Conservation (phyloP, 2,888 invertebrate genomes). For the Habroteleia sp. region DNA sequence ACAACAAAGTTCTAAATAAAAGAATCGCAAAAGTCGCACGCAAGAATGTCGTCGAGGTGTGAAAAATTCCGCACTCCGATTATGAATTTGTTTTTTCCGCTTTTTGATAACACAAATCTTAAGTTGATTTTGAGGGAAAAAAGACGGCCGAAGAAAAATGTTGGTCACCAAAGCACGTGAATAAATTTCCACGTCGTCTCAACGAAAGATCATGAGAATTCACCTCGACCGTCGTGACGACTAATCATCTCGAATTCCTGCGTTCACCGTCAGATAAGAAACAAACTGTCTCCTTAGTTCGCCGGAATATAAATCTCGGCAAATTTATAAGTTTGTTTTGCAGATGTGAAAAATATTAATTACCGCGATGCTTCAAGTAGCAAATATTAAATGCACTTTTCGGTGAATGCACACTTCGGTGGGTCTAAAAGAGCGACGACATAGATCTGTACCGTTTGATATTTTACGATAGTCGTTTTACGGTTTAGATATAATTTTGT, state of each 20-base stretch:
- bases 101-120: neutral
- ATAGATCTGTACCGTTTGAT: too few relatives aligned
- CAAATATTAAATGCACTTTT: slow-evolving; percentile 10
- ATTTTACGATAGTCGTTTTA: too few relatives aligned
- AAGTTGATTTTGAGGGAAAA: slow-evolving; percentile 13
- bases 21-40: neutral
- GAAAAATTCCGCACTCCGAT: slow-evolving; percentile 17
- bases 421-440: too few relatives aligned
- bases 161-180: slow-evolving; percentile 64
- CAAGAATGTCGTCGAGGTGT: slow-evolving; percentile 29
- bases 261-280: slow-evolving; percentile 71
- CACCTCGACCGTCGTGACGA: slow-evolving; percentile 70
- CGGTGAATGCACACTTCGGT: too few relatives aligned
- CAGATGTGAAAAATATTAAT: slow-evolving; percentile 58
- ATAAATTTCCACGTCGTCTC: slow-evolving; percentile 60
- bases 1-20: slow-evolving; percentile 13
- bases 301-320: slow-evolving; percentile 45
- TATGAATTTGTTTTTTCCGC: neutral
- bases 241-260: slow-evolving; percentile 73
- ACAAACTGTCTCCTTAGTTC: slow-evolving; percentile 66
- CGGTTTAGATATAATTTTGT: slow-evolving; percentile 3
- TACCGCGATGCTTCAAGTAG: slow-evolving; percentile 17
- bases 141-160: slow-evolving; percentile 34
- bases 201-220: slow-evolving; percentile 69
- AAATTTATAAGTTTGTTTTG: slow-evolving; percentile 58